Evolutionary conservation across 2,888 invertebrate genomes (phyloP).

Genomic region (Ophioninae sp.): DNA sequence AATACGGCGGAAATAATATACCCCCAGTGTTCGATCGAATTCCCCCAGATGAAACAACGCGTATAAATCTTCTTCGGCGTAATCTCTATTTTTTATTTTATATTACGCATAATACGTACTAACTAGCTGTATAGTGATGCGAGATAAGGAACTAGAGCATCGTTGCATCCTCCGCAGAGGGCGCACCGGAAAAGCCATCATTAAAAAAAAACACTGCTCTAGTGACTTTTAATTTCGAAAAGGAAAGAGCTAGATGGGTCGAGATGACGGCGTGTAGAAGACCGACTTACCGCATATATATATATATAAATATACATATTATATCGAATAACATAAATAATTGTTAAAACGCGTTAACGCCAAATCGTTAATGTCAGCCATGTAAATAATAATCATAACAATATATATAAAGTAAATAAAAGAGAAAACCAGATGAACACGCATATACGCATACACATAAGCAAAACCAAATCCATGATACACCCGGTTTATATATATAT

Average conservation of each 20-base stretch:
- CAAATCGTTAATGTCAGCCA: conserved; percentile 61
- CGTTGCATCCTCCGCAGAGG: conserved; percentile 41
- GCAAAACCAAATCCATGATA: conserved; percentile 11
- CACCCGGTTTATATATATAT: conserved; percentile 11
- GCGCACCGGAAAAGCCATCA: conserved; percentile 47
- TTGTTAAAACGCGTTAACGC: conserved; percentile 63
- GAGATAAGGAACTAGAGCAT: conserved; percentile 22
- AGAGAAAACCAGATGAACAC: conserved; percentile 17
- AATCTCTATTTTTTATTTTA: conserved; percentile 57
- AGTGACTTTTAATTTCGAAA: conserved; percentile 22
- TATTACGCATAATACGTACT: conserved; percentile 57
- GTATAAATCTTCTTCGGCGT: conserved; percentile 38
- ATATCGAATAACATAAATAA: conserved; percentile 59
- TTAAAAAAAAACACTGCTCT: conserved; percentile 43
- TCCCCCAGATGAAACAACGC: conserved; percentile 20
- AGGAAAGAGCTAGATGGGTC: conserved; percentile 32
- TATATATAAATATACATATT: conserved; percentile 45
- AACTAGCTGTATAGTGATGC: conserved; percentile 14
- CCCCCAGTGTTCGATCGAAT: conserved; percentile 58
- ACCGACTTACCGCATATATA: conserved; percentile 60
- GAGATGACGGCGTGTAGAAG: conserved; percentile 48
- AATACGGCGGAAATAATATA: conserved; percentile 13
- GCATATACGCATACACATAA: conserved; percentile 33
- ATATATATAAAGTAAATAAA: conserved; percentile 9
- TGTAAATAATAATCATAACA: conserved; percentile 63